phyloP scores from a whole-genome alignment of 2,797 vertebrate genomes.

The Neomorphus geoffroyi region DNA sequence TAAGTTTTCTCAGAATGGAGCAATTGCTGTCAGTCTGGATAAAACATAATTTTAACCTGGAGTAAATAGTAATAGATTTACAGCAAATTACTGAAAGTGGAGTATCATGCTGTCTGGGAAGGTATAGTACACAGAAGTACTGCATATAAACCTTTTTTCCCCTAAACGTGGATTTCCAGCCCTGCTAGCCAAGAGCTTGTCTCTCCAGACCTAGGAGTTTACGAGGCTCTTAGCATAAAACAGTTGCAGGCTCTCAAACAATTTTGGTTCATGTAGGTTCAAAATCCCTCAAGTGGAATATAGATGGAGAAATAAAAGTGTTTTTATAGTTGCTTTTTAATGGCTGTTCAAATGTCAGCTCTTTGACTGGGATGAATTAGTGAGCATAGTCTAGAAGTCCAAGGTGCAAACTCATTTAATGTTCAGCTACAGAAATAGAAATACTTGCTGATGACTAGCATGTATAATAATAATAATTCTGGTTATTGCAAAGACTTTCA shows the following conservation, averaged over 20 bases:
- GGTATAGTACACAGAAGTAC: background rate
- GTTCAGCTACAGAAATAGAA: conserved; percentile 29
- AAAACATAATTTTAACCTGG: background rate
- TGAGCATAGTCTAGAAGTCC: background rate
- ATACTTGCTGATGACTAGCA: background rate
- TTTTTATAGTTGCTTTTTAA: background rate
- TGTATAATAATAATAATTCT: background rate
- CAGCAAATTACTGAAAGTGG: background rate
- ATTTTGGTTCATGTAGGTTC: background rate
- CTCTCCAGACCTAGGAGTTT: background rate
- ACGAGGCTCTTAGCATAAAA: background rate
- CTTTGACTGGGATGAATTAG: background rate
- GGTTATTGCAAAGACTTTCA: background rate
- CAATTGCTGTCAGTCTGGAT: background rate
- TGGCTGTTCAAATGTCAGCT: background rate
- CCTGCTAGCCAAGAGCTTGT: background rate
- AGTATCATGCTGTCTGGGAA: background rate
- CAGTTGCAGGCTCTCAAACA: background rate
- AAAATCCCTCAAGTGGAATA: background rate
- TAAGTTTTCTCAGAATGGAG: background rate
- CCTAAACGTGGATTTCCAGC: background rate
- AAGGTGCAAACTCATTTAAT: conserved; percentile 39
- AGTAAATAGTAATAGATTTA: background rate
- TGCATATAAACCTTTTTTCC: background rate
- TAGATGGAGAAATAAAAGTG: background rate